A percentile compares a stretch with the other conserved stretches of the same genome.
Evolutionary conservation across 35 echinoderm and acorn worm genomes (phyloP).

Genomic region (Lytechinus variegatus): DNA sequence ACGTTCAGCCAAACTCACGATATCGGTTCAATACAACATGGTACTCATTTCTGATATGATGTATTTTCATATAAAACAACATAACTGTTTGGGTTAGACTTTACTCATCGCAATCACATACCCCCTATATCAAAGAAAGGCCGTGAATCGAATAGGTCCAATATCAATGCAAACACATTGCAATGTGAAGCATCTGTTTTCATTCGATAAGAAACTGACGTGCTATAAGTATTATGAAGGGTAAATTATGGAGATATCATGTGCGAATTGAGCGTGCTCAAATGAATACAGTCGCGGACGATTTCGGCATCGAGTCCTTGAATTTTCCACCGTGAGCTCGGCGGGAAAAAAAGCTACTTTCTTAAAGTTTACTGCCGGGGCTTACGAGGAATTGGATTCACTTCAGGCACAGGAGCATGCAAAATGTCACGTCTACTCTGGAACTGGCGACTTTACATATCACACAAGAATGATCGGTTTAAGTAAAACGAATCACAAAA

Average conservation of each 20-base stretch:
- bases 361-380: neutral
- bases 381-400: neutral
- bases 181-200: neutral
- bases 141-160: neutral
- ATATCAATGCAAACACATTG: neutral
- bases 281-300: neutral
- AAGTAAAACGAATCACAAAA: no score
- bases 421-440: no score
- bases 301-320: neutral
- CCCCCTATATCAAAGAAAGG: neutral
- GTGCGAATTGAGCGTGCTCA: neutral
- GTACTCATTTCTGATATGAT: no score
- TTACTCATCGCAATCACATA: neutral
- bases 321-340: neutral
- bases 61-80: no score
- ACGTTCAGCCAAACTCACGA: no score
- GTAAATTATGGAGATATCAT: neutral
- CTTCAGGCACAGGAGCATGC: neutral
- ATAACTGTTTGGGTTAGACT: neutral
- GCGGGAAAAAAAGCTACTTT: neutral
- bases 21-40: no score
- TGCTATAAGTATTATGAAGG: neutral
- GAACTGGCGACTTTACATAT: no score
- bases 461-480: no score
- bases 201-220: neutral